Base-by-base conservation (phyloP, 2,888 invertebrate species). In the Zelleria hepariella region DNA sequence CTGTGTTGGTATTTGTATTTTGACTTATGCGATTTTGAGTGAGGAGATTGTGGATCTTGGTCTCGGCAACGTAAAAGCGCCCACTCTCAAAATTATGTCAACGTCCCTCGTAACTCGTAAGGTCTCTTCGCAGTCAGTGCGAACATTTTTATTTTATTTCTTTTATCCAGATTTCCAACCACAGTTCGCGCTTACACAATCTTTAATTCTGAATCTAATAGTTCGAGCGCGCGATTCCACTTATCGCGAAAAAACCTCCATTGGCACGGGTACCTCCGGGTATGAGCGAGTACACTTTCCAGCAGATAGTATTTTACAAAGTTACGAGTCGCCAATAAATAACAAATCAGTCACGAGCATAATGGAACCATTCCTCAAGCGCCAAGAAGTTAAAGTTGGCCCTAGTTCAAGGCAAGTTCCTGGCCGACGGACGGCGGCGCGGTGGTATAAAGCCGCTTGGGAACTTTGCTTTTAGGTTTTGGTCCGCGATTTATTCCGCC, bases 301-400 rank as follows among this genome's bases (percentile, higher is more conserved):
- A 10, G 32, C 15, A 42, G 24, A 10, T 54, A 54, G 55, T 55
- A 59, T 59, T 55, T 59, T 48, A 47, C 59, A 47, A 26, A 55
- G 71, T 70, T 77, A 75, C 75, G 78, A 76, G 75, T 71, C 77
- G 69, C 74, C 75, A 78, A 84, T 83, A 83, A 83, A 84, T 82
- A 82, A 81, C 77, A 77, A 81, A 84, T 84, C 82, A 83, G 82
- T 82, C 82, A 74, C 77, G 67, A 74, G 77, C 80, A 81, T 80
- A 82, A 82, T 80, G 79, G 80, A 71, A 72, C 78, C 75, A 77
- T 80, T 77, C 72, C 78, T 79, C 77, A 75, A n/a, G 77, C 66
- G 74, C 78, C 77, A 78, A 78, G 77, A 79, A 82, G 80, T 78
- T 77, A 68, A 72, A 82, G 69, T 82, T 84, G 83, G 82, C 80